Evolutionary conservation across 2,888 invertebrate genomes (phyloP).

Genomic region (Macropis europaea): DNA sequence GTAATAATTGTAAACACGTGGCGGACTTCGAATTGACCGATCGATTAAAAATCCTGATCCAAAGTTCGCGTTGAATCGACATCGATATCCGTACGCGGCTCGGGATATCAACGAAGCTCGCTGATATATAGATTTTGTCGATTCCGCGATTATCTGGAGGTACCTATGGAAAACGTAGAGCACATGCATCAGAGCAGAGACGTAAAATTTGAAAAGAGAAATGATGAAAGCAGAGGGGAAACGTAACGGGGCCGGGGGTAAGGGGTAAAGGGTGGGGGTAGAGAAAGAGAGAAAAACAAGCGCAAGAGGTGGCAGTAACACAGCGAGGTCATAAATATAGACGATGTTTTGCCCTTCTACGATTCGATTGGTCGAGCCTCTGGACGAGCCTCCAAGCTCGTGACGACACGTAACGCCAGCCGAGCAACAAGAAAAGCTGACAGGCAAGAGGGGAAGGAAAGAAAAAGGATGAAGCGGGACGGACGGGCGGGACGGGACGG

Average conservation of each 20-base stretch:
- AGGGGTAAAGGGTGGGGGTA: neutral
- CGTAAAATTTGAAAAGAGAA: neutral
- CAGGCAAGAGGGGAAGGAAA: neutral
- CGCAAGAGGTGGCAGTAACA: slow-evolving; percentile 25
- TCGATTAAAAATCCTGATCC: too few species aligned
- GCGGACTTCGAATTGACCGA: too few species aligned
- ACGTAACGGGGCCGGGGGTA: neutral
- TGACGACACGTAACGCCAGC: slow-evolving; percentile 49
- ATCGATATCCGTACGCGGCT: too few species aligned
- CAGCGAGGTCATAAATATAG: slow-evolving; percentile 41
- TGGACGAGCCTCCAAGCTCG: slow-evolving; percentile 66
- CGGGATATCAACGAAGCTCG: too few species aligned
- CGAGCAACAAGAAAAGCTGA: slow-evolving; percentile 10
- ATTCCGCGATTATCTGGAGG: too few species aligned
- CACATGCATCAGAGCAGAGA: neutral
- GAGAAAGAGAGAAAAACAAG: neutral
- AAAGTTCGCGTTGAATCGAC: too few species aligned
- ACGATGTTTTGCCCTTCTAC: slow-evolving; percentile 63
- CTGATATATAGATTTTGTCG: too few species aligned
- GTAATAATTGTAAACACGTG: too few species aligned
- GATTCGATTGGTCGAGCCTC: slow-evolving; percentile 65
- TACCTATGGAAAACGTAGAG: too few species aligned
- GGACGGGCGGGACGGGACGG: neutral
- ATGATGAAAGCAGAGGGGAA: neutral
- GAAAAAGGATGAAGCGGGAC: slow-evolving; percentile 6